phyloP scores from a whole-genome alignment of 2,888 invertebrate species.

The Plusia festucae region DNA sequence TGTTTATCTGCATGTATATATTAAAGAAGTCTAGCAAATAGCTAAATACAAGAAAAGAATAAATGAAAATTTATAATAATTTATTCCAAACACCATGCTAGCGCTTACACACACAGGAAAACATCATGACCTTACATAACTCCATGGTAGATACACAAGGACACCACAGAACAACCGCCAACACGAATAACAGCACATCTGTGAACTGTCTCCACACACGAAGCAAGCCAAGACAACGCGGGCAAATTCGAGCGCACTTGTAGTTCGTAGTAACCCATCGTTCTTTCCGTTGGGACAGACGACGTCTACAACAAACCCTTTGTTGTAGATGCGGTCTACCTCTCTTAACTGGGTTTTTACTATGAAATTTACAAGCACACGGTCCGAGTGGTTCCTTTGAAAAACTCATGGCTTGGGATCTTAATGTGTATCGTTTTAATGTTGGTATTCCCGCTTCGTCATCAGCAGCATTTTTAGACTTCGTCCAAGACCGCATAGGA shows the following conservation, averaged over 20 bases:
- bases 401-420: slow-evolving; percentile 47
- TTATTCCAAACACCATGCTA: slow-evolving; percentile 43
- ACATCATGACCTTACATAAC: slow-evolving; percentile 59
- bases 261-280: slow-evolving; percentile 43
- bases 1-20: too few species aligned
- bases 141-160: slow-evolving; percentile 64
- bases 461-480: slow-evolving; percentile 37
- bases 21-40: background rate
- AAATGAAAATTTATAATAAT: slow-evolving; percentile 18
- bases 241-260: slow-evolving; percentile 59
- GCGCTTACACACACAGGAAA: slow-evolving; percentile 56
- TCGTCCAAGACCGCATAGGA: slow-evolving; percentile 39
- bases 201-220: slow-evolving; percentile 58
- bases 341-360: slow-evolving; percentile 58
- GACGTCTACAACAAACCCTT: slow-evolving; percentile 29
- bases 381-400: slow-evolving; percentile 53
- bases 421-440: slow-evolving; percentile 53
- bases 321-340: slow-evolving; percentile 44
- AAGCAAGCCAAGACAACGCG: slow-evolving; percentile 61
- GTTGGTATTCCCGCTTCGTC: slow-evolving; percentile 53
- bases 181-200: slow-evolving; percentile 62
- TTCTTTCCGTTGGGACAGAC: slow-evolving; percentile 19
- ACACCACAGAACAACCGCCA: slow-evolving; percentile 63
- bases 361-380: slow-evolving; percentile 53
- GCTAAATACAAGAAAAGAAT: background rate